A percentile compares a stretch with the other conserved stretches of the same genome.
These are phyloP conservation scores for Rhingia campestris DNA, from an alignment of 2,888 invertebrate genomes.

Conservation along the genomic window DNA sequence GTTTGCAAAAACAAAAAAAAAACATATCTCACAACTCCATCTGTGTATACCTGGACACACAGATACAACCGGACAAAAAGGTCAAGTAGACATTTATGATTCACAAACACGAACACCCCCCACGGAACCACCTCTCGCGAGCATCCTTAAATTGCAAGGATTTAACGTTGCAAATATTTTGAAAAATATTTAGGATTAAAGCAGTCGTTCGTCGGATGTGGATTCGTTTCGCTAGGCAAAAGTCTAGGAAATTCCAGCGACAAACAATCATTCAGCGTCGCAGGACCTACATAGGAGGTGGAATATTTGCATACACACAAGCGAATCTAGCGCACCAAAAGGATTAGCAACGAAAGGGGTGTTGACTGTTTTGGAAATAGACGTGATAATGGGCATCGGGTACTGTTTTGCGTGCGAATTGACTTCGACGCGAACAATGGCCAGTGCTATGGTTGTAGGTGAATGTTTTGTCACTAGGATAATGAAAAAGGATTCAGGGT, in stretches of 20 bases:
- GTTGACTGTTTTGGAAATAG: slow-evolving; percentile 67
- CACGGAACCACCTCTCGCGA: slow-evolving; percentile 28
- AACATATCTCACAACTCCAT: slow-evolving; percentile 16
- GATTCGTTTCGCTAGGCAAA: slow-evolving; percentile 50
- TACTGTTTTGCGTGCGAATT: slow-evolving; percentile 30
- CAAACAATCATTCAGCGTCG: slow-evolving; percentile 8
- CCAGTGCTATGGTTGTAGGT: slow-evolving; percentile 36
- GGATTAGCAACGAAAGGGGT: slow-evolving; percentile 61
- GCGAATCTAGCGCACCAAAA: slow-evolving; percentile 26
- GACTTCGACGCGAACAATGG: slow-evolving; percentile 7
- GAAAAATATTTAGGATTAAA: slow-evolving; percentile 65
- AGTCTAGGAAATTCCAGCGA: slow-evolving; percentile 42
- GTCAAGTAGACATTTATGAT: slow-evolving; percentile 54
- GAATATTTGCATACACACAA: slow-evolving; percentile 34
- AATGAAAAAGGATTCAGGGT: slow-evolving; percentile 40
- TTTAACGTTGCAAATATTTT: slow-evolving; percentile 64
- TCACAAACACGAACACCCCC: slow-evolving; percentile 57
- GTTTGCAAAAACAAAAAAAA: slow-evolving; percentile 44
- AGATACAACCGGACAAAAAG: neutral
- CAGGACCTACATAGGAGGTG: slow-evolving; percentile 17
- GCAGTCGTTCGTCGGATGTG: slow-evolving; percentile 9
- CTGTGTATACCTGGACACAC: slow-evolving; percentile 27
- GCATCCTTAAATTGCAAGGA: slow-evolving; percentile 50
- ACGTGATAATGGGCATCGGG: slow-evolving; percentile 56
- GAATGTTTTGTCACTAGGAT: slow-evolving; percentile 17